Conservation (phyloP, 2,113 vertebrate species). For the Salvelinus fontinalis region DNA sequence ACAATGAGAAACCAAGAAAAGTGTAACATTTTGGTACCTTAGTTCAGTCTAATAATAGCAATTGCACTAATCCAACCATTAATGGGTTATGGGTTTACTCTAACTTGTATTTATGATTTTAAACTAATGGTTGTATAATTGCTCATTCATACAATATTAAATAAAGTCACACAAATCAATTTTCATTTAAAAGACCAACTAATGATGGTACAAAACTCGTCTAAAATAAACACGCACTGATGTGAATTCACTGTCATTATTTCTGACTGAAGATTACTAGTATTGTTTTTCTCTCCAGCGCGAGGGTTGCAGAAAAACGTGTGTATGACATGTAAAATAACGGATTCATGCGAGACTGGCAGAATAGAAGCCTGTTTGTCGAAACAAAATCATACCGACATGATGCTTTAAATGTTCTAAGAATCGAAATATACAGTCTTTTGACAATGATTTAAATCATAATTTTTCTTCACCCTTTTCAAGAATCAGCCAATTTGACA, state of each 20-base stretch:
- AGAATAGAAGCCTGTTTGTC: conserved; percentile 17
- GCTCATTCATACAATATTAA: too few relatives aligned
- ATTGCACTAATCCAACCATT: too few relatives aligned
- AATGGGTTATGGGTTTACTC: too few relatives aligned
- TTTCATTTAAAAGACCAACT: too few relatives aligned
- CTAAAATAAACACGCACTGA: too few relatives aligned
- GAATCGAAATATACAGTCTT: not conserved
- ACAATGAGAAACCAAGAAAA: not conserved
- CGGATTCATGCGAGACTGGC: conserved; percentile 5
- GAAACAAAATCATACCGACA: not conserved
- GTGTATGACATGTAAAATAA: not conserved
- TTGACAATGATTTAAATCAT: not conserved
- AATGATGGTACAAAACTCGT: too few relatives aligned
- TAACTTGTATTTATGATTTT: too few relatives aligned
- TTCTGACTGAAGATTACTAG: too few relatives aligned
- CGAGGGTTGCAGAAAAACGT: not conserved
- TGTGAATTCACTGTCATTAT: too few relatives aligned
- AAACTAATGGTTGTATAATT: too few relatives aligned
- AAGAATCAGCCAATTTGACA: not conserved
- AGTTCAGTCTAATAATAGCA: not conserved
- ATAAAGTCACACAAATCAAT: too few relatives aligned
- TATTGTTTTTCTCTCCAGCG: too few relatives aligned
- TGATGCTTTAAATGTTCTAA: not conserved
- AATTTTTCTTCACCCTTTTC: not conserved
- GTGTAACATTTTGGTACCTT: conserved; percentile 37